Base-by-base conservation (phyloP, 2,797 vertebrate genomes). In the Mormyrus proboscirostris region DNA sequence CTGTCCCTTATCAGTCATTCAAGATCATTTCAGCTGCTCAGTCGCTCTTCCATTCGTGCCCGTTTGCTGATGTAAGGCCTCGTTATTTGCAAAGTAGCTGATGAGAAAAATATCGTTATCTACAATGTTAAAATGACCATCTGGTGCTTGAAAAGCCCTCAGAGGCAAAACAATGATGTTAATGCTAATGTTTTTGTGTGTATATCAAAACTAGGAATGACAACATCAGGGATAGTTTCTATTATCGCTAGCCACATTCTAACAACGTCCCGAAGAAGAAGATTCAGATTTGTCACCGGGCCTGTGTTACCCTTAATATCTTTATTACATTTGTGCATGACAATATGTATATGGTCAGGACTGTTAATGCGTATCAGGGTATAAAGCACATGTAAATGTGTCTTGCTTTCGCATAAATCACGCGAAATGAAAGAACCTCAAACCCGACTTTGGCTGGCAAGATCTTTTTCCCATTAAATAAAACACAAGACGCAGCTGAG, bases 111-210 rank as follows among this genome's bases (percentile, higher is more conserved):
- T 83, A 49, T 90, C 90, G 91, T 91, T 92, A 91, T 90, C 84
- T 55, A 89, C 91, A 76, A 87, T 92, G 92, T 92, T 92, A 91
- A 88, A 91, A 92, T 29, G 51, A 92, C 93, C 94, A 95, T 93
- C 94, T 95, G 94, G 93, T 94, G 93, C 94, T 94, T 93, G 91
- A 93, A 94, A 38, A 93, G 90, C 91, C 92, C 94, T 92, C 90
- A 79, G 88, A 92, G 92, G 89, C 76, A 92, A 92, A 89, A 84
- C 76, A 93, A 91, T 94, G 93, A 94, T 92, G 89, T 92, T 91
- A 92, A 90, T 9, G 90, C 93, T 94, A 19, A 62, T n/a, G 69
- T 38, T 73, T 73, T 38, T 73, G 65, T 38, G 65, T 38, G 65
- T 73, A 73, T 38, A 73, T 73, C 65, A 73, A 38, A 73, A 38